Base-by-base conservation (phyloP, 2,113 vertebrate genomes). In the Mesoclemmys tuberculata region DNA sequence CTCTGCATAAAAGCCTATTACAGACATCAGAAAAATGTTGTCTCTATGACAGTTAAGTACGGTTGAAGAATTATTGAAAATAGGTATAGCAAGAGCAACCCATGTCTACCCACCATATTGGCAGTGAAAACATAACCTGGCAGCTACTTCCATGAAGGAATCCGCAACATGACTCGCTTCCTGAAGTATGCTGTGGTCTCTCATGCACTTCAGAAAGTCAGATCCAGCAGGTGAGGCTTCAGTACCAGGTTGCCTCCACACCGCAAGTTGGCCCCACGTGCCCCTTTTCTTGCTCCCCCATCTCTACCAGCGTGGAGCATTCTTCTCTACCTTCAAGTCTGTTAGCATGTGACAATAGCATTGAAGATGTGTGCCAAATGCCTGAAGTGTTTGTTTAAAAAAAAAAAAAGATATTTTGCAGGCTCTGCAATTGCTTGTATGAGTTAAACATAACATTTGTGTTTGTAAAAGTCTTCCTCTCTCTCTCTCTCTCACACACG, bases 401-500 rank as follows among this genome's bases (percentile, higher is more conserved):
- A n/a, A n/a, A n/a, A n/a, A n/a, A n/a, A n/a, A n/a, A n/a, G 26
- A 29, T 27, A 29, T 58, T 58, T 82, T 44, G 22, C 26, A 24
- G 29, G 21, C 6, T 27, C 82, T n/a, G 29, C 46, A 35, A 14
- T 7, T 21, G 4, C 8, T 54, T 24, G 55, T 41, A 14, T 55
- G 10, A 6, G 49, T 86, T 64, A 79, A 56, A 64, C 9, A 5
- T 22, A 56, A 8, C 19, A 38, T 64, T 7, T 85, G 61, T 24
- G 52, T 3, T 81, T 54, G 27, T 8, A 35, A 27, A 58, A 88
- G 56, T 14, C 82, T 19, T 44, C 56, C 38, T 35, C 35, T 0
- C 0, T 14, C 82, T 19, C 51, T 58, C 38, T 35, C 35, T 0
- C 0, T 82, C 44, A 3, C 3, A 14, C 44, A 31, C 7, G 29